Conservation (phyloP, 2,113 vertebrate species). For the Carettochelys insculpta region DNA sequence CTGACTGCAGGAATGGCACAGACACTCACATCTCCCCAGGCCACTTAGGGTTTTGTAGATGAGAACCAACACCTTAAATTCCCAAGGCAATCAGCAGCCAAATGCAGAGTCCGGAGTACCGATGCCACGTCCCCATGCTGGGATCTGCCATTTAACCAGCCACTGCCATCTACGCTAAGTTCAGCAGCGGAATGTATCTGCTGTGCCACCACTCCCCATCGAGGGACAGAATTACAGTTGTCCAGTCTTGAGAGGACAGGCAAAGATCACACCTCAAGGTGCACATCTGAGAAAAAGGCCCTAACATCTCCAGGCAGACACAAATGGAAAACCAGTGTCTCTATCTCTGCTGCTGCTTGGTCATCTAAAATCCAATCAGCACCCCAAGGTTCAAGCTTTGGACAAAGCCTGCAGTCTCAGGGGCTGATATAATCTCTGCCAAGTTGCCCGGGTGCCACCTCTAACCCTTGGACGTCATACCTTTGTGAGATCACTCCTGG, state of each 20-base stretch:
- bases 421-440: rapidly evolving
- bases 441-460: neutral
- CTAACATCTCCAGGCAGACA: neutral
- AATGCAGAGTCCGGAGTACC: neutral
- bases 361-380: neutral
- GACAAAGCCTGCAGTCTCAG: neutral
- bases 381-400: neutral
- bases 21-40: neutral
- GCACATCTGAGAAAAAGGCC: neutral
- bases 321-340: neutral
- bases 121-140: neutral
- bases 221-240: neutral
- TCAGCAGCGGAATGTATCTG: neutral
- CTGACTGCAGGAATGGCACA: neutral
- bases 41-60: neutral
- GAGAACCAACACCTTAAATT: neutral
- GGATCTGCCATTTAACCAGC: neutral
- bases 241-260: neutral
- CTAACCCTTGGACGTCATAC: neutral
- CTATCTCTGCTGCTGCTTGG: neutral
- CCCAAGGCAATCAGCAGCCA: neutral
- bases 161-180: neutral
- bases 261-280: too few species aligned
- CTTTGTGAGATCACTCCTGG: neutral
- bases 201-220: neutral